These are phyloP conservation scores for Stictonetta naevosa DNA, from an alignment of 2,113 vertebrate genomes.

Conservation along the genomic window DNA sequence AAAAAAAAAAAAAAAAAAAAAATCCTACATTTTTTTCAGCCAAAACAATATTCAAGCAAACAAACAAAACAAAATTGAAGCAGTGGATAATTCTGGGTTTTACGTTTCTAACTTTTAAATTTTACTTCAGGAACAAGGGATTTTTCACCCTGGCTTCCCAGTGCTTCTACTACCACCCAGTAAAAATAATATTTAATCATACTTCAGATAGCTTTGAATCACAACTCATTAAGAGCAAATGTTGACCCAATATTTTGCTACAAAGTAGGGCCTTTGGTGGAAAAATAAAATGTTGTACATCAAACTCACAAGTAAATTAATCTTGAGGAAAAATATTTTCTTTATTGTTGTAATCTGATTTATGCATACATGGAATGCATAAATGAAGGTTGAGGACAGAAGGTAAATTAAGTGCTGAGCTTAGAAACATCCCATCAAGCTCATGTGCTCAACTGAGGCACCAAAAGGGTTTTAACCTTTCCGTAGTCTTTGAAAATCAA, in stretches of 20 bases:
- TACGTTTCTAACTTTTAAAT: fast-evolving
- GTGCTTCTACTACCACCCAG: fast-evolving
- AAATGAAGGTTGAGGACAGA: background rate
- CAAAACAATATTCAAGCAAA: background rate
- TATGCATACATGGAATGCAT: fast-evolving
- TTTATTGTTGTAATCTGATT: fast-evolving
- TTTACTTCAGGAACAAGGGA: background rate
- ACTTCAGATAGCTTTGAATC: background rate
- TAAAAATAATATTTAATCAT: background rate
- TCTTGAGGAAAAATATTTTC: background rate
- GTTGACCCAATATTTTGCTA: background rate
- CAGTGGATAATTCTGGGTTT: background rate
- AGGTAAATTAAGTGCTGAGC: background rate
- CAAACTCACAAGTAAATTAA: background rate
- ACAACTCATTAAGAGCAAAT: fast-evolving
- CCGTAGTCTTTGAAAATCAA: background rate
- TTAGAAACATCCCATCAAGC: background rate
- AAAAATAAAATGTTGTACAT: background rate
- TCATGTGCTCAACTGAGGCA: background rate
- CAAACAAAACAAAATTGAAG: background rate
- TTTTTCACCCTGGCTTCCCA: background rate
- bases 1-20: background rate
- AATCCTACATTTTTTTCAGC: no score
- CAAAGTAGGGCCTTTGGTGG: background rate
- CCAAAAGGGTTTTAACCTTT: background rate